Evolutionary conservation across 2,797 vertebrate genomes (phyloP), one percentile per base, ranked within the genome.

Genomic region (Taeniopygia guttata): DNA sequence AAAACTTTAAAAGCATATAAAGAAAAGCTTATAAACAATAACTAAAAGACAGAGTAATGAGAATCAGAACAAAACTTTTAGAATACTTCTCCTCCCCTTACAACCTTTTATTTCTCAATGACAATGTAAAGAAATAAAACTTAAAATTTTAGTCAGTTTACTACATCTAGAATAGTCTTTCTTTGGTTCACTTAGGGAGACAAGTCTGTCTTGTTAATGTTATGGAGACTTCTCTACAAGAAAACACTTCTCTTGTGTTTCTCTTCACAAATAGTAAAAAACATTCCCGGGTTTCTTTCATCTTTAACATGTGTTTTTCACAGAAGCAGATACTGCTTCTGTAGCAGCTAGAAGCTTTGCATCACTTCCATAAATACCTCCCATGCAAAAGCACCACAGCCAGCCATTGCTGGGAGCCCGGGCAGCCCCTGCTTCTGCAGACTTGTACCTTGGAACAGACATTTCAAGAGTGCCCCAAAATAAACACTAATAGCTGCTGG

Each of bases 391-490:
- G 18, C 59, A 20, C 13, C 59, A 5, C 38, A 40, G 38, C 38
- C 27, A 67, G 30, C 36, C 13, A 6, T 2, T 2, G 1, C 21
- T 2, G 0, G 55, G 30, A 56, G 32, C 58, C 58, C 2, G 5
- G 69, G 81, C 59, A 64, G 42, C 54, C 21, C 16, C 54, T 32
- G 36, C 36, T 59, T 38, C 78, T 60, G 52, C 38, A 64, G 22
- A 9, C 34, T 29, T 0, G 1, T 5, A 3, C 27, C 48, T 59
- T 34, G 40, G 46, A 48, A 29, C 9, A 36, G 5, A 46, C 34
- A n/a, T 66, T 58, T 55, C 74, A 29, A 6, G 78, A 84, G 25
- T 38, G 55, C 43, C 46, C 42, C 59, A 25, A 52, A 74, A 86
- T 5, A 66, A 81, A 64, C 8, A 17, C 36, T 45, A 30, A 49